Percentiles rank a stretch among this genome's conserved stretches.
These are phyloP conservation scores for Vulpes ferrilata DNA, from an alignment of 2,113 vertebrate species.

Conservation along the genomic window DNA sequence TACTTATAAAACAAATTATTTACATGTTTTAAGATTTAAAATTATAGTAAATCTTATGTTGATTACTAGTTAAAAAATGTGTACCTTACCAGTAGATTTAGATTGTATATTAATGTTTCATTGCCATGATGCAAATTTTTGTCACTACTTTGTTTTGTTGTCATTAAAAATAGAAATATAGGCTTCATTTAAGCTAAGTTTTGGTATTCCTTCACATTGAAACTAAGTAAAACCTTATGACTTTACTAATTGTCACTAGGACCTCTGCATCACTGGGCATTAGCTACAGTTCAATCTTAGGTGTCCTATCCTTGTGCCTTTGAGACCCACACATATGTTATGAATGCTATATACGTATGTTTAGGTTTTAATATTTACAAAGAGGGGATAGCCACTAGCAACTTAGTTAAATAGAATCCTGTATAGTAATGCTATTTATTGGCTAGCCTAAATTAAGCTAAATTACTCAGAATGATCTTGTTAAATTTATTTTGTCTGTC, in stretches of 20 bases:
- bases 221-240: conserved; percentile 9
- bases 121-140: conserved; percentile 14
- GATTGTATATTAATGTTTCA: background rate
- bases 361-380: background rate
- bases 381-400: background rate
- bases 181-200: background rate
- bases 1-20: conserved; percentile 28
- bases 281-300: background rate
- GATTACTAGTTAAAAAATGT: background rate
- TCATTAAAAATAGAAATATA: conserved; percentile 26
- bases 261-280: background rate
- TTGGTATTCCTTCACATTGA: conserved; percentile 32
- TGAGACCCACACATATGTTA: background rate
- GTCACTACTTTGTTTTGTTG: conserved; percentile 34
- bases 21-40: conserved; percentile 40
- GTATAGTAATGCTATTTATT: conserved; percentile 36
- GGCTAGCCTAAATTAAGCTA: conserved; percentile 37
- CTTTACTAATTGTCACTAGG: background rate
- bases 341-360: background rate
- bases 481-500: conserved; percentile 40
- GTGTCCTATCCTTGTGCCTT: background rate
- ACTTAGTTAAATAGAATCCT: background rate
- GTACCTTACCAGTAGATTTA: conserved; percentile 18
- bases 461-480: background rate
- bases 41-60: conserved; percentile 10